Percentiles rank a stretch among this genome's conserved stretches.
Evolutionary conservation across 2,113 vertebrate species (phyloP).

Genomic region (Phaethon lepturus): DNA sequence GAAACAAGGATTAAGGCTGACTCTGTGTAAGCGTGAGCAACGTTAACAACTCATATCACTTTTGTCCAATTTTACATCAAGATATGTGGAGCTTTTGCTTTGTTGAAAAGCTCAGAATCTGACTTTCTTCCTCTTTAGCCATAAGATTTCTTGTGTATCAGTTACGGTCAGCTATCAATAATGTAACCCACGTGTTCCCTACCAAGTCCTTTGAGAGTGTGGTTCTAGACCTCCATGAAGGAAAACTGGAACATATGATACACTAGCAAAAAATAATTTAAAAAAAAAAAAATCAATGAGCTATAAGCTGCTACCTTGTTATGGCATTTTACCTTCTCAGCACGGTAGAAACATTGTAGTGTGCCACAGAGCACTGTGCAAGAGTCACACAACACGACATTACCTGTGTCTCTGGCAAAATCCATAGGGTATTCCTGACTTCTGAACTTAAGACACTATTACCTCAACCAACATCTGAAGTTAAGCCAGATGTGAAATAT

Average conservation of each 20-base stretch:
- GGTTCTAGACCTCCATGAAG: not conserved
- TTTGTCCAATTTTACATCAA: not conserved
- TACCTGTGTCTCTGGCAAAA: not conserved
- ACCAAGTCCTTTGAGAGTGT: not conserved
- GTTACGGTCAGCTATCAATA: not conserved
- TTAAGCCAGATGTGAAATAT: not conserved
- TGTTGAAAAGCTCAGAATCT: not conserved
- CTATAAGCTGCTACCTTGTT: not conserved
- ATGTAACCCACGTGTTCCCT: rapidly evolving
- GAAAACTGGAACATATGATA: not conserved
- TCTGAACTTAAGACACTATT: not conserved
- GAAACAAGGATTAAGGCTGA: not conserved
- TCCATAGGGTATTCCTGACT: not conserved
- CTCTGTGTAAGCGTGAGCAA: not conserved
- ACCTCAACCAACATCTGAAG: not conserved
- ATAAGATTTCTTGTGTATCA: rapidly evolving
- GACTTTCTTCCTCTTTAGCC: not conserved
- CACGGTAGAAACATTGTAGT: not conserved
- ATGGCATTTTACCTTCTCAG: not conserved
- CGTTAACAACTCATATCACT: rapidly evolving
- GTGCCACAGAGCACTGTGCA: not conserved
- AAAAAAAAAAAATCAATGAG: not conserved
- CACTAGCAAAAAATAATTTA: not conserved
- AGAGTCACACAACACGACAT: not conserved
- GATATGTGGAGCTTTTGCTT: not conserved